Percentiles rank a stretch among this genome's conserved stretches.
Conservation (phyloP, 2,113 vertebrate species). For the Dolichallabes microphthalmus region DNA sequence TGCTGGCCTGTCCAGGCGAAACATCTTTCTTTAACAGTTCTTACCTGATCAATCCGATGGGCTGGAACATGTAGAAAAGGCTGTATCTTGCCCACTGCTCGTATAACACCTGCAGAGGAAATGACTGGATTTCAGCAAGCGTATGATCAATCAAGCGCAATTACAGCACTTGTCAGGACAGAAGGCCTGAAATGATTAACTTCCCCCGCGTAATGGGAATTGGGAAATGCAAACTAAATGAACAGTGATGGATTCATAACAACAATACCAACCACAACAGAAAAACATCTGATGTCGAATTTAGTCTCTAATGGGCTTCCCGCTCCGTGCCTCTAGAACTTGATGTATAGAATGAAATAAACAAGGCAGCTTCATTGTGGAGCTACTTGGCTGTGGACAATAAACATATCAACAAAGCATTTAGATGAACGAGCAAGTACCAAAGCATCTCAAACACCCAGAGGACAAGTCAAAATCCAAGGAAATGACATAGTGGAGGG, state of each 20-base stretch:
- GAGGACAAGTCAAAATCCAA: not conserved
- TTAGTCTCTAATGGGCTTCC: constrained; percentile 20
- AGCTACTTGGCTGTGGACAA: not conserved
- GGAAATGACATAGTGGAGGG: not conserved
- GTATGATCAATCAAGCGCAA: constrained; percentile 14
- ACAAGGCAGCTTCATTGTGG: not conserved
- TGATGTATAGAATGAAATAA: not conserved
- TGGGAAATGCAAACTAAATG: not conserved
- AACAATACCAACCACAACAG: constrained; percentile 8
- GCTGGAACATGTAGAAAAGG: constrained; percentile 96
- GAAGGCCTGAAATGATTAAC: not conserved
- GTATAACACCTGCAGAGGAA: constrained; percentile 80
- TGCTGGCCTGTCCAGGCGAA: not conserved
- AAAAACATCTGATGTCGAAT: constrained; percentile 3
- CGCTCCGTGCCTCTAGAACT: not conserved
- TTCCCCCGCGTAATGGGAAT: constrained; percentile 9
- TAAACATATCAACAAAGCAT: not conserved
- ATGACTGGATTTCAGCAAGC: constrained; percentile 22
- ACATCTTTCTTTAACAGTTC: constrained; percentile 32
- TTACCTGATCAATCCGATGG: constrained; percentile 92
- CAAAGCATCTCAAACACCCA: not conserved
- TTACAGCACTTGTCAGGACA: constrained; percentile 5
- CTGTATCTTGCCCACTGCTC: constrained; percentile 95
- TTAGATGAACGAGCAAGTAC: not conserved
- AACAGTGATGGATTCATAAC: constrained; percentile 30